Evolutionary conservation across 2,797 vertebrate species (phyloP), one percentile per base, ranked within the genome.

Genomic region (Pangasius sanitwongsei): DNA sequence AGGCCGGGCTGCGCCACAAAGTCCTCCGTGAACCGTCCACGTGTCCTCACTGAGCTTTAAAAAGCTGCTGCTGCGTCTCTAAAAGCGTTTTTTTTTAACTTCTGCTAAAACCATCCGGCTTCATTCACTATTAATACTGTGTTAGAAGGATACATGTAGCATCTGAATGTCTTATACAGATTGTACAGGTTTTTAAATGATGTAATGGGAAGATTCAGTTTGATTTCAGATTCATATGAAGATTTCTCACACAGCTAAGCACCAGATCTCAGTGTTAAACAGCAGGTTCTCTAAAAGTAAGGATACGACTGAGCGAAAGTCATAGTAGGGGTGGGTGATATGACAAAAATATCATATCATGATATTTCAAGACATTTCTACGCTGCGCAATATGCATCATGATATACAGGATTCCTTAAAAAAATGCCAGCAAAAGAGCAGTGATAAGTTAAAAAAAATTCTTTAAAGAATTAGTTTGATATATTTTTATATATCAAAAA

Each of bases 1-100:
- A 89, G 86, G 87, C 90, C 83, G 65, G 80, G 48, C 67, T 80
- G 8, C 20, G 59, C 90, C 91, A 86, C 88, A 90, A 78, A 84
- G 74, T 69, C 77, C 80, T 84, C 48, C 2, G 41, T 72, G 77
- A 85, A 59, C 87, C 9, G n/a, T 90, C 88, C 88, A 89, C 87
- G 90, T 89, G 89, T 92, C 86, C 88, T 86, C 53, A 53, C 15
- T 23, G 86, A 78, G 48, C 41, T 86, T 75, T 86, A 87, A 87
- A 85, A 89, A 89, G 34, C 53, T 8, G 74, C 41, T 87, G 59
- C 80, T 61, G 57, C 44, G 0, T 34, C 84, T 57, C 9, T 50
- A 34, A 84, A 69, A 84, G 63, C 44, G 0, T 82, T 83, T 41
- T 75, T 50, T 50, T 61, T n/a, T 5, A 67, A 50, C 83, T 53